Percentiles rank a stretch among this genome's conserved stretches.
These are phyloP conservation scores for Heliconius aoede DNA, from an alignment of 2,888 invertebrate genomes.

Conservation along the genomic window DNA sequence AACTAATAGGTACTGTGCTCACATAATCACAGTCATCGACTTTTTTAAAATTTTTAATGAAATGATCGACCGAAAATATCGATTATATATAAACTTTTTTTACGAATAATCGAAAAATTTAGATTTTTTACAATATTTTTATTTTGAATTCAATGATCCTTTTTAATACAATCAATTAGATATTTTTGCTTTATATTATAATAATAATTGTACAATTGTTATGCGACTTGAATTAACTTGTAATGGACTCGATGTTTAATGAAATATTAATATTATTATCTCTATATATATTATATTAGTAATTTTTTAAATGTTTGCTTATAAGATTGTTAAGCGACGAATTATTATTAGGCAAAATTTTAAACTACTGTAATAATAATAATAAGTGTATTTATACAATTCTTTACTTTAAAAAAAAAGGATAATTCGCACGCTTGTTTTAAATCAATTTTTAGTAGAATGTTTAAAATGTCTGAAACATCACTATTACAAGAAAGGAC, in stretches of 20 bases:
- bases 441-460: not conserved
- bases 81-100: not conserved
- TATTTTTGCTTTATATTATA: slow-evolving; percentile 5
- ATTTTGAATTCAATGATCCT: slow-evolving; percentile 8
- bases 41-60: not conserved
- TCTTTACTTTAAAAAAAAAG: slow-evolving; percentile 3
- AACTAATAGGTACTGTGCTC: slow-evolving; percentile 8
- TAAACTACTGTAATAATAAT: slow-evolving; percentile 2
- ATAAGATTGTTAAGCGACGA: slow-evolving; percentile 10
- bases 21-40: not conserved
- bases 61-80: not conserved
- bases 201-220: slow-evolving; percentile 18
- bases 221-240: slow-evolving; percentile 8
- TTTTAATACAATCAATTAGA: not conserved
- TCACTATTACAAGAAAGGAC: slow-evolving; percentile 30
- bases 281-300: slow-evolving; percentile 8
- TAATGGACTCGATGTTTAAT: slow-evolving; percentile 18
- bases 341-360: slow-evolving; percentile 15
- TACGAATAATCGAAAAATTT: not conserved
- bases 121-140: not conserved
- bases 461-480: slow-evolving; percentile 5
- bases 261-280: slow-evolving; percentile 16
- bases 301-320: not conserved
- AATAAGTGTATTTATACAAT: slow-evolving; percentile 12
- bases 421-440: slow-evolving; percentile 21